Evolutionary conservation across 1,140 invertebrate species (phyloP).

Genomic region (Drosophila punjabiensis): DNA sequence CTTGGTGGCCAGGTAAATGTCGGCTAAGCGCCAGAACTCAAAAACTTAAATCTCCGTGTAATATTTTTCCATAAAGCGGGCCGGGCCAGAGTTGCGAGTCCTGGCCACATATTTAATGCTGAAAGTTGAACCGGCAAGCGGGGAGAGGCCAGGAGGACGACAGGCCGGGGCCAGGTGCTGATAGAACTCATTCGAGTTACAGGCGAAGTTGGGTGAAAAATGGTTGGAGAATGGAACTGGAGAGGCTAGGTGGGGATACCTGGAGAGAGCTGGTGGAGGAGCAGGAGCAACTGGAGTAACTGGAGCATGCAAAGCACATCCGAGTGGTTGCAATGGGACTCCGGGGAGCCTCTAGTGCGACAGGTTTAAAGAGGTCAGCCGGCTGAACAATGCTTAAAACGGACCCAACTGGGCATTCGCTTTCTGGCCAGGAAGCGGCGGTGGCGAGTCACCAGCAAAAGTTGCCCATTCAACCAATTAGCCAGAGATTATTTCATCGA

Average conservation of each 20-base stretch:
- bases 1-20: conserved; percentile 69
- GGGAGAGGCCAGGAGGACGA: neutral
- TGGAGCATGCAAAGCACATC: conserved; percentile 80
- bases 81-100: conserved; percentile 20
- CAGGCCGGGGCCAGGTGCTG: conserved; percentile 45
- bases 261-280: conserved; percentile 4
- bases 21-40: conserved; percentile 57
- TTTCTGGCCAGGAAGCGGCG: conserved; percentile 21
- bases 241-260: conserved; percentile 6
- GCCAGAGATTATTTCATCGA: conserved; percentile 57
- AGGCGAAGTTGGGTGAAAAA: conserved; percentile 39
- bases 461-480: conserved; percentile 56
- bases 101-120: conserved; percentile 78
- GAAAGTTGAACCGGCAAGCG: conserved; percentile 51
- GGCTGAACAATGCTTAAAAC: conserved; percentile 51
- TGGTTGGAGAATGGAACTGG: neutral
- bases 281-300: conserved; percentile 47
- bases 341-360: conserved; percentile 44
- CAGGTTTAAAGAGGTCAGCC: conserved; percentile 58
- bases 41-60: conserved; percentile 79
- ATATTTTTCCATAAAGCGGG: conserved; percentile 74
- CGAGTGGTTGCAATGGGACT: conserved; percentile 64
- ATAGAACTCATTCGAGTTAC: conserved; percentile 58
- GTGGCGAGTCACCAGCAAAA: conserved; percentile 34
- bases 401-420: conserved; percentile 55